Base-by-base conservation (phyloP, 2,797 vertebrate species). In the Mallotus villosus region DNA sequence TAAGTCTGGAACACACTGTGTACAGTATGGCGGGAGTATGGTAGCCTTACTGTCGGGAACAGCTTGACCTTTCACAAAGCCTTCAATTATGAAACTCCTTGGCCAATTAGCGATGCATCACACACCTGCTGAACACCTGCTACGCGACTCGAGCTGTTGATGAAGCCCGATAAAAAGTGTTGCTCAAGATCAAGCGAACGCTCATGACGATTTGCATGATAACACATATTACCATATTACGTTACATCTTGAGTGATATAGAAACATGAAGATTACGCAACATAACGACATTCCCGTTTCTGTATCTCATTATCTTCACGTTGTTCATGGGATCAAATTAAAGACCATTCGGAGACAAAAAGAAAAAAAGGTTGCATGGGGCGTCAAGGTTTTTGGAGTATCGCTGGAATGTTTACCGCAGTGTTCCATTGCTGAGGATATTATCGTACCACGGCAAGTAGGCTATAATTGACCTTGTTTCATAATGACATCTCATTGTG, bases 401-500 rank as follows among this genome's bases (percentile, higher is more conserved):
- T 78, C 93, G 77, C 87, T 97, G 83, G 89, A 92, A 72, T 87
- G 80, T 0, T 71, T 97, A 53, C 87, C 92, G 0, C 90, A 94
- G 27, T 78, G 80, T 22, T 82, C 91, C 79, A 87, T 95, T 49
- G 90, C 94, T 74, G 93, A 93, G 74, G 96, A 94, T 86, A 96
- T 95, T 72, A 88, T 89, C 25, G 88, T 97, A 78, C 95, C 95
- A 17, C 92, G 93, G 96, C 97, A 89, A 93, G 89, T 17, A 2
- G 25, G 17, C 24, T 34, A 3, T 4, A 65, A 49, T 37, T 58
- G 22, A 58, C 19, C 34, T 22, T 11, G 2, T 41, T 34, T 37
- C 29, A 57, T 12, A 29, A 11, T 68, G 8, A 34, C 29, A 57
- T 57, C 3, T 27, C 3, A 46, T 46, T 46, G 41, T 2, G 9